Conservation (phyloP, 2,113 vertebrate species). For the Pelodiscus sinensis region DNA sequence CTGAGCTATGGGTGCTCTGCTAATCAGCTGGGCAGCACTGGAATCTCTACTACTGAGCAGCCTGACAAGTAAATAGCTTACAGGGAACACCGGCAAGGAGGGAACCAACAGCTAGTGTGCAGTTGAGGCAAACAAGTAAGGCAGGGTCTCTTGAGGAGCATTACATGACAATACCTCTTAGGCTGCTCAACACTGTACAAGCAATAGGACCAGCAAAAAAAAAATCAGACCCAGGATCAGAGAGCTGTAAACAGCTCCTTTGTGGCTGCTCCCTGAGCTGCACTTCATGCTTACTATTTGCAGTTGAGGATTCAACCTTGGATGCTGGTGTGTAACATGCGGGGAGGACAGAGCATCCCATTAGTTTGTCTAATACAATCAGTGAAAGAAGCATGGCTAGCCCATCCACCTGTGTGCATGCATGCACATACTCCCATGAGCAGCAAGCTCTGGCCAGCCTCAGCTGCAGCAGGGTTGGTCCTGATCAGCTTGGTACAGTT, state of each 20-base stretch:
- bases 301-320: background rate
- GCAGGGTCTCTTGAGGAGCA: background rate
- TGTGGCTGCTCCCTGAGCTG: background rate
- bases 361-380: background rate
- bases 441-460: fast-evolving
- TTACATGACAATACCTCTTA: background rate
- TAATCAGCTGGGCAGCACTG: too few species aligned
- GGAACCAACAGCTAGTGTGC: background rate
- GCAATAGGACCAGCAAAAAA: background rate
- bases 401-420: fast-evolving
- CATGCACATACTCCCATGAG: background rate
- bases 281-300: background rate
- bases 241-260: background rate
- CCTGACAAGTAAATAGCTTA: too few species aligned
- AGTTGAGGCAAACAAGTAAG: background rate
- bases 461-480: background rate
- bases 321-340: background rate
- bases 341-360: background rate
- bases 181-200: background rate
- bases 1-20: too few species aligned
- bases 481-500: background rate
- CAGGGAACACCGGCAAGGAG: background rate
- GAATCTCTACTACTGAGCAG: too few species aligned
- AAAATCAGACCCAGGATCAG: background rate
- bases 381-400: background rate